A percentile compares a stretch with the other conserved stretches of the same genome.
phyloP scores from a whole-genome alignment of 2,113 vertebrate genomes.

The Sphyrna mokarran region DNA sequence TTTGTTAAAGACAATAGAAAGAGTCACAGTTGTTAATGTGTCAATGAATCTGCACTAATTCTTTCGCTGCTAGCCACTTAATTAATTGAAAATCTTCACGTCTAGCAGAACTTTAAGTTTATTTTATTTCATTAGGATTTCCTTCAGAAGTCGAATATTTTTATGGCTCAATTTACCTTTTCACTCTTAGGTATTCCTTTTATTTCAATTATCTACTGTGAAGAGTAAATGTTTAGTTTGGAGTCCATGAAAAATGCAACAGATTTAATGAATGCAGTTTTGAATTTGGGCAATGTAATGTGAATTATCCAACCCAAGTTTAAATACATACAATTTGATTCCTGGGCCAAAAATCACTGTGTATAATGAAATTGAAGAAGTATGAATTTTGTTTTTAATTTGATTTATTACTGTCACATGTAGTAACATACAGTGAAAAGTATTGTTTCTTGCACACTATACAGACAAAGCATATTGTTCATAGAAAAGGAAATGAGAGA shows the following conservation, averaged over 20 bases:
- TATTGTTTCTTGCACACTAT: too few relatives aligned
- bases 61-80: neutral
- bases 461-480: too few relatives aligned
- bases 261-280: neutral
- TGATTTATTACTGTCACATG: too few relatives aligned
- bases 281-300: neutral
- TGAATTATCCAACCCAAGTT: neutral
- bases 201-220: neutral
- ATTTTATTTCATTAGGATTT: neutral
- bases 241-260: neutral
- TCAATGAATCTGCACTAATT: constrained; percentile 5
- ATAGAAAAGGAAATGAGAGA: too few relatives aligned
- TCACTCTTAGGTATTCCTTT: neutral
- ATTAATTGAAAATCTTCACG: neutral
- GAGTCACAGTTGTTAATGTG: neutral
- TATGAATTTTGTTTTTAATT: neutral
- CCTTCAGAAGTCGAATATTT: neutral
- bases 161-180: neutral
- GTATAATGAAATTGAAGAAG: neutral
- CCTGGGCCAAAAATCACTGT: neutral
- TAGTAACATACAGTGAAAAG: too few relatives aligned
- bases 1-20: too few relatives aligned
- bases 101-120: neutral
- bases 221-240: neutral
- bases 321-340: neutral